Conservation (phyloP, 1,140 invertebrate genomes). For the Drusus annulatus region DNA sequence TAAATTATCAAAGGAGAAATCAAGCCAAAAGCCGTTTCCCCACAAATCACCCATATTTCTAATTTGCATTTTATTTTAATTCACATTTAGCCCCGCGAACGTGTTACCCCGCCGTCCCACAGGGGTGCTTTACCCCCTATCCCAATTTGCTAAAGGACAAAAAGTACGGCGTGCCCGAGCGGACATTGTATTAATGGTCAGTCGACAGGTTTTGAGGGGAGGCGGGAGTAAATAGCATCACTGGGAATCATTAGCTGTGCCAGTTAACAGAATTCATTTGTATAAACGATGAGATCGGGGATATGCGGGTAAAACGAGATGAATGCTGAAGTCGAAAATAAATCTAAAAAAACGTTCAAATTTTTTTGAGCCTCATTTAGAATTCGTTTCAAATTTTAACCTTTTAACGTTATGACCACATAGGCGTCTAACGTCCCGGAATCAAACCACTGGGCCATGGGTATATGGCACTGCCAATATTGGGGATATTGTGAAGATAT, state of each 20-base stretch:
- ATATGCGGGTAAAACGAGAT: neutral
- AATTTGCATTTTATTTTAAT: neutral
- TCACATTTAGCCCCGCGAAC: conserved; percentile 10
- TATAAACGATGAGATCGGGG: conserved; percentile 28
- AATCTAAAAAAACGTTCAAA: no score
- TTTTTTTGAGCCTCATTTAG: no score
- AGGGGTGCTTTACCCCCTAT: conserved; percentile 1
- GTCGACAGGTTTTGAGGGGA: conserved; percentile 33
- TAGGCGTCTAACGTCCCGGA: no score
- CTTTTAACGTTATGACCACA: no score
- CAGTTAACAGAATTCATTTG: conserved; percentile 36
- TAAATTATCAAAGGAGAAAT: neutral
- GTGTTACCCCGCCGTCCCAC: conserved; percentile 6
- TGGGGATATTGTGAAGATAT: no score
- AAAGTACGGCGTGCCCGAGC: conserved; percentile 1
- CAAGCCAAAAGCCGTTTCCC: neutral
- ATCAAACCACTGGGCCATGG: no score
- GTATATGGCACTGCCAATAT: no score
- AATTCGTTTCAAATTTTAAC: no score
- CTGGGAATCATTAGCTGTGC: conserved; percentile 33
- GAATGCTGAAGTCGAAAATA: no score
- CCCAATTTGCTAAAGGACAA: neutral
- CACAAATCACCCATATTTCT: neutral
- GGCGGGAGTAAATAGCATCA: conserved; percentile 21
- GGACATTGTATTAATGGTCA: conserved; percentile 23